Percentiles rank a stretch among this genome's conserved stretches.
phyloP scores from a whole-genome alignment of 2,888 invertebrate genomes.

The Nysson spinosus region DNA sequence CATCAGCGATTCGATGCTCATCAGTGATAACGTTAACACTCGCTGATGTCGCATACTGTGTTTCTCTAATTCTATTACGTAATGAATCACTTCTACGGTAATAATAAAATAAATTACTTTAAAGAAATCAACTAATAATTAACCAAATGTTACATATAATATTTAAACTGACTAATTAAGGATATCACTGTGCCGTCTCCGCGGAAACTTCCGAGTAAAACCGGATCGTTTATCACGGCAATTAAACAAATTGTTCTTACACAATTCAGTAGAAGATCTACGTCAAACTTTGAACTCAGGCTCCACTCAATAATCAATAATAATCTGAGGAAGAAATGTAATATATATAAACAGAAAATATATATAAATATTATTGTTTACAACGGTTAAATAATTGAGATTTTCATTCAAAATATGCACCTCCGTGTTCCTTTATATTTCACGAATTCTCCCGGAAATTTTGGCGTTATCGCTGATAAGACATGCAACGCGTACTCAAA shows the following conservation, averaged over 20 bases:
- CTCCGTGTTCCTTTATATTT: slow-evolving; percentile 59
- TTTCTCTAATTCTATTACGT: slow-evolving; percentile 48
- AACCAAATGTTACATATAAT: background rate
- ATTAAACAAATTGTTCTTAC: slow-evolving; percentile 61
- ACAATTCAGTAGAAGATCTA: slow-evolving; percentile 40
- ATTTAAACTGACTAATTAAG: slow-evolving; percentile 55
- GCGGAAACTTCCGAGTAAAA: slow-evolving; percentile 53
- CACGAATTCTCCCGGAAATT: slow-evolving; percentile 66
- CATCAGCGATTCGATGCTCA: slow-evolving; percentile 57
- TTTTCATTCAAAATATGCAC: slow-evolving; percentile 42
- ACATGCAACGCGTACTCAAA: slow-evolving; percentile 61
- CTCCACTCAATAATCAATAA: slow-evolving; percentile 59
- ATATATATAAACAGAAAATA: too few relatives aligned
- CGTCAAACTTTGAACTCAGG: slow-evolving; percentile 50
- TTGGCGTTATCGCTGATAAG: slow-evolving; percentile 60
- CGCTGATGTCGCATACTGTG: slow-evolving; percentile 62
- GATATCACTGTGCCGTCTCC: slow-evolving; percentile 41
- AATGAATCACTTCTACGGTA: slow-evolving; percentile 52
- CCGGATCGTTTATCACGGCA: slow-evolving; percentile 23
- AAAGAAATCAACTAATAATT: too few relatives aligned
- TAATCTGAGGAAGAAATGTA: too few relatives aligned
- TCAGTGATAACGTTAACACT: slow-evolving; percentile 63
- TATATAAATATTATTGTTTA: background rate
- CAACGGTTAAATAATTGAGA: background rate
- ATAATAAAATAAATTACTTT: background rate